Evolutionary conservation across 2,797 vertebrate species (phyloP).

Genomic region (Morus bassanus): DNA sequence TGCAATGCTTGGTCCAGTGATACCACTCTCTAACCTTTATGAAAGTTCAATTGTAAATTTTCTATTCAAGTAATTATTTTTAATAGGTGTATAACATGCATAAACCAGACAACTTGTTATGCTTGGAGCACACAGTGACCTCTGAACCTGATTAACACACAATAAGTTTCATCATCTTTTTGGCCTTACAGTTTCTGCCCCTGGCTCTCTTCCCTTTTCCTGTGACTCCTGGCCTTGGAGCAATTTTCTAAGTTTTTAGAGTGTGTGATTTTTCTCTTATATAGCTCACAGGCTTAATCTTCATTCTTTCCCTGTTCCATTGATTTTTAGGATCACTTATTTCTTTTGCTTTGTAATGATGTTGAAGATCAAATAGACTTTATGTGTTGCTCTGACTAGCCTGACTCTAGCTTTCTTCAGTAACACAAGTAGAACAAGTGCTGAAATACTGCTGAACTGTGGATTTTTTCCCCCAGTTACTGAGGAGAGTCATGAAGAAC

Average conservation of each 20-base stretch:
- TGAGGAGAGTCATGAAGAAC: slow-evolving; percentile 87
- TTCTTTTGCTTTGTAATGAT: not conserved
- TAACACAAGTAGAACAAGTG: not conserved
- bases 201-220: not conserved
- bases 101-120: not conserved
- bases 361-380: not conserved
- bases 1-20: not conserved
- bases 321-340: not conserved
- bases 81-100: not conserved
- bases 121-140: not conserved
- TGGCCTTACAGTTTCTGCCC: not conserved
- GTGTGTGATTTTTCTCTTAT: not conserved
- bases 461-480: slow-evolving; percentile 69
- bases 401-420: not conserved
- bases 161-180: not conserved
- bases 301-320: not conserved
- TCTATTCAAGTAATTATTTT: not conserved
- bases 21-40: not conserved
- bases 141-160: not conserved
- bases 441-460: not conserved
- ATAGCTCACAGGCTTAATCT: not conserved
- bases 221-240: not conserved
- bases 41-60: not conserved
- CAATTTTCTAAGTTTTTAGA: not conserved
- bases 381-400: not conserved